A percentile compares a stretch with the other conserved stretches of the same genome.
Evolutionary conservation across 1,140 invertebrate species (phyloP).

Genomic region (Lepidostoma basale): DNA sequence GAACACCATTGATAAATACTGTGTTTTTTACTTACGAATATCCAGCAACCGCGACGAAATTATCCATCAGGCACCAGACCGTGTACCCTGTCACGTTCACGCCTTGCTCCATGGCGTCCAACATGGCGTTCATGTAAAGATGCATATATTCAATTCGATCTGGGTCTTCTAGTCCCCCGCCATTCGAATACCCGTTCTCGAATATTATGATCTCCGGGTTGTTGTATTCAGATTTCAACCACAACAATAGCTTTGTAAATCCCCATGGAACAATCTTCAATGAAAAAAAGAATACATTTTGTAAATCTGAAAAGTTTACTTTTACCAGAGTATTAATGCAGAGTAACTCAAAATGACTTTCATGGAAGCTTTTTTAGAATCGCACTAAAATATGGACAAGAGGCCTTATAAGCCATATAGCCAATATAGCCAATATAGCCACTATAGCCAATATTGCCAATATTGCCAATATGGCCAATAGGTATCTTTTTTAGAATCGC

Average conservation of each 20-base stretch:
- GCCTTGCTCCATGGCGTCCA: conserved; percentile 69
- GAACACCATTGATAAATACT: too few species aligned
- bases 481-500: too few species aligned
- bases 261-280: conserved; percentile 64
- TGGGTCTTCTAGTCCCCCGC: conserved; percentile 51
- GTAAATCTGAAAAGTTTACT: background rate
- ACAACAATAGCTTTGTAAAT: conserved; percentile 66
- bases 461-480: too few species aligned
- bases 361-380: too few species aligned
- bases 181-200: conserved; percentile 70
- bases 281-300: conserved; percentile 47
- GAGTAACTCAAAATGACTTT: background rate
- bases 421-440: too few species aligned
- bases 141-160: conserved; percentile 54
- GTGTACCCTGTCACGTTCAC: conserved; percentile 72
- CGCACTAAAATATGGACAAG: too few species aligned
- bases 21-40: conserved; percentile 57
- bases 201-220: conserved; percentile 68
- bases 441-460: too few species aligned
- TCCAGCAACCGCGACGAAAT: conserved; percentile 71
- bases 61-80: conserved; percentile 75
- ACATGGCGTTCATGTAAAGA: conserved; percentile 67
- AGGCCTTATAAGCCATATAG: too few species aligned
- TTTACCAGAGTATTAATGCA: background rate
- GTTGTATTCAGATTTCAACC: conserved; percentile 67